A percentile compares a stretch with the other conserved stretches of the same genome.
Evolutionary conservation across 2,888 invertebrate genomes (phyloP).

Genomic region (Eupithecia pulchellata): DNA sequence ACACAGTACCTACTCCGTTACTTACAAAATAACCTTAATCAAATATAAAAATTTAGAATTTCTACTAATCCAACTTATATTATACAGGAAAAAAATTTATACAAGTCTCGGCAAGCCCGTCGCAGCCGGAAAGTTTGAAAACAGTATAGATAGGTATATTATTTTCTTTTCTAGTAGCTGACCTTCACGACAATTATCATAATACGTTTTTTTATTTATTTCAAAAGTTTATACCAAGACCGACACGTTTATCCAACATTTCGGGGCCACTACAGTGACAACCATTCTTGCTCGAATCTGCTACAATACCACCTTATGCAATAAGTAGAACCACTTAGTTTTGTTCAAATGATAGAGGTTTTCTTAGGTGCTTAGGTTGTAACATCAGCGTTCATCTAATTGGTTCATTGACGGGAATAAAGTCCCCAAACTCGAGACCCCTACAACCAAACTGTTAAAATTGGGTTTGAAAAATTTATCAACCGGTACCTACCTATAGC

Average conservation of each 20-base stretch:
- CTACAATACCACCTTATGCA: not conserved
- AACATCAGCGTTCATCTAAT: too few relatives aligned
- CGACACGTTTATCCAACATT: not conserved
- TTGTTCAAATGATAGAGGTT: too few relatives aligned
- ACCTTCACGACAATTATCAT: not conserved
- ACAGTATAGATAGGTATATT: not conserved
- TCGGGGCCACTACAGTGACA: too few relatives aligned
- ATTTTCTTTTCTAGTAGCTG: not conserved
- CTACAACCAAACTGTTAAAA: too few relatives aligned
- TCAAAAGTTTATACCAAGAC: conserved; percentile 4
- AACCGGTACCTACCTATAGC: not conserved
- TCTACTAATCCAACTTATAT: too few relatives aligned
- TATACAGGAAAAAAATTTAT: not conserved
- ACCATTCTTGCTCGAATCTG: not conserved
- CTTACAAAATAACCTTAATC: not conserved
- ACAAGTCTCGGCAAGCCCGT: not conserved
- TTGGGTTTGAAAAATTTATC: not conserved
- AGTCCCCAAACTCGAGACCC: too few relatives aligned
- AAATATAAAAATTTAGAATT: too few relatives aligned
- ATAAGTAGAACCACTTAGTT: not conserved
- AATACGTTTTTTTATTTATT: not conserved
- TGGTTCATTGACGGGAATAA: too few relatives aligned
- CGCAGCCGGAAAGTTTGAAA: not conserved
- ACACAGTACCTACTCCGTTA: too few relatives aligned
- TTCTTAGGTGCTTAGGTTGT: not conserved